Evolutionary conservation across 2,797 vertebrate species (phyloP).

Genomic region (Rhinoraja longicauda): DNA sequence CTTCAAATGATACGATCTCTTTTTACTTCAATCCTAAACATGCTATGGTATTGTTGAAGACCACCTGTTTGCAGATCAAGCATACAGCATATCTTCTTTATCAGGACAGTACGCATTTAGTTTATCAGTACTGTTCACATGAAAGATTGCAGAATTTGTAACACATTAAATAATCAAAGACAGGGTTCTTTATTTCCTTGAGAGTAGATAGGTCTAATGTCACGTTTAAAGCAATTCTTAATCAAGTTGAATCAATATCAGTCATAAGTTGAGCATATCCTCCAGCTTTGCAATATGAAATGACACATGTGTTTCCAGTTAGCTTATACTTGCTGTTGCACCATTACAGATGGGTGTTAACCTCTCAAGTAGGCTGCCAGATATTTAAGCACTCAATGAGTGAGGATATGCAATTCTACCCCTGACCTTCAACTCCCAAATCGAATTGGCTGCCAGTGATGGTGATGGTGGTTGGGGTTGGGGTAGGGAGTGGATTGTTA

Average conservation of each 20-base stretch:
- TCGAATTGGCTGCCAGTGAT: background rate
- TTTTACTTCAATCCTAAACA: background rate
- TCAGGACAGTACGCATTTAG: background rate
- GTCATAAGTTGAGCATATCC: background rate
- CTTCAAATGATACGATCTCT: background rate
- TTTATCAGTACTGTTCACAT: background rate
- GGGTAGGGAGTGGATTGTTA: no score
- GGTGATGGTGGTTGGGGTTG: no score
- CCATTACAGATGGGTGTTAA: background rate
- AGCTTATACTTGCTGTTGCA: background rate
- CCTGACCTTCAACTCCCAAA: background rate
- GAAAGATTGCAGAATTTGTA: background rate
- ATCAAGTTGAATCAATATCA: background rate
- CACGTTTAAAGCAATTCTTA: background rate
- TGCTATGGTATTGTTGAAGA: background rate
- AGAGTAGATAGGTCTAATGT: background rate
- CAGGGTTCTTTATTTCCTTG: background rate
- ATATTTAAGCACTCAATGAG: background rate
- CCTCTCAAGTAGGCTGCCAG: background rate
- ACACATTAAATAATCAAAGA: background rate
- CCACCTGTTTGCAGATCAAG: background rate
- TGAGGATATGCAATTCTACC: background rate
- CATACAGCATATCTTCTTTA: background rate
- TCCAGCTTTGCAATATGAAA: slow-evolving; percentile 2
- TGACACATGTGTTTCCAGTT: background rate